phyloP scores from a whole-genome alignment of 2,797 vertebrate species.

The Heteromormyrus szaboi region DNA sequence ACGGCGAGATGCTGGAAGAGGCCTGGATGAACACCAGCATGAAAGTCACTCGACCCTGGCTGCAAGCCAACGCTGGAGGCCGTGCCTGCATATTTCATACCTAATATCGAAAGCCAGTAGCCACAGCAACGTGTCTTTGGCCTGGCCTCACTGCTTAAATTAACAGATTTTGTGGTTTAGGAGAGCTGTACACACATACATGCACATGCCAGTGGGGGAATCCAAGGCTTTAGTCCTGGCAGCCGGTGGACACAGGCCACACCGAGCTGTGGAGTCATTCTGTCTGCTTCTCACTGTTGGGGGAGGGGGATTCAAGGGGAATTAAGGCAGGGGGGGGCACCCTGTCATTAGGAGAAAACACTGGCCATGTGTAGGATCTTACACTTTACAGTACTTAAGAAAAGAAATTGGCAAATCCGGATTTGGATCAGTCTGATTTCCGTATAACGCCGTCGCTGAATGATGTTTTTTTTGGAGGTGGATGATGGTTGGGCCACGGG shows the following conservation, averaged over 20 bases:
- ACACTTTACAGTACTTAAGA: background rate
- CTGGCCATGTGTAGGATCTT: conserved; percentile 47
- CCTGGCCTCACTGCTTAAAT: background rate
- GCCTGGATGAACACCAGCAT: background rate
- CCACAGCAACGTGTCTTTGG: conserved; percentile 21
- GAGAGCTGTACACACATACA: background rate
- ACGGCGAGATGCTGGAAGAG: background rate
- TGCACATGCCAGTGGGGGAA: background rate
- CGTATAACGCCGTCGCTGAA: conserved; percentile 43
- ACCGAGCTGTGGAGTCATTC: conserved; percentile 35
- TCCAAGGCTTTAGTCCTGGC: background rate
- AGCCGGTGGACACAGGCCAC: background rate
- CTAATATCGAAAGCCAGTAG: conserved; percentile 27
- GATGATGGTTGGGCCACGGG: conserved; percentile 39
- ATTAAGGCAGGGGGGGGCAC: conserved; percentile 19
- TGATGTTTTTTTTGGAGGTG: conserved; percentile 39
- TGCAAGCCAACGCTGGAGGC: background rate
- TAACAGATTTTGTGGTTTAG: conserved; percentile 10
- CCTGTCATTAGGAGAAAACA: conserved; percentile 29
- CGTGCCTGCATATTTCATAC: background rate
- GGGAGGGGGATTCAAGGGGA: conserved; percentile 28
- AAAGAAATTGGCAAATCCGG: conserved; percentile 59
- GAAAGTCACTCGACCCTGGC: background rate
- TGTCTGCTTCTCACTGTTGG: background rate
- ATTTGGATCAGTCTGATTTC: conserved; percentile 72